Evolutionary conservation across 2,888 invertebrate species (phyloP), one percentile per base, ranked within the genome.

Genomic region (Vanessa cardui): DNA sequence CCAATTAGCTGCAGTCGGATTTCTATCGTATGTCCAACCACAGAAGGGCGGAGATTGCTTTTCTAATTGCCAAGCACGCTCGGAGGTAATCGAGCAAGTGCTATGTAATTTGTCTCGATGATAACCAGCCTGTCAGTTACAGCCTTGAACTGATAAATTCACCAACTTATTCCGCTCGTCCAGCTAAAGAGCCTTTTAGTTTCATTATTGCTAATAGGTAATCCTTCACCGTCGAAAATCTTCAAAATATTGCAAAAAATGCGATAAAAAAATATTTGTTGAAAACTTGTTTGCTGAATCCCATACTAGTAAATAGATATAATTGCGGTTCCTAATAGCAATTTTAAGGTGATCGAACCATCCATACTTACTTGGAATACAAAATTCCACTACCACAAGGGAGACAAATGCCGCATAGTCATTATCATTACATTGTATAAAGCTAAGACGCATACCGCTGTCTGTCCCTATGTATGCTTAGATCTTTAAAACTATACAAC

Each of bases 1-100:
- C 82, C 83, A 83, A 82, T 83, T 86, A 83, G 80, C 74, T 72
- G 77, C 77, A 79, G 81, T 81, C 80, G 77, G 74, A 74, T 71
- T 64, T 66, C 74, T 73, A 78, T 82, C 78, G 78, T 77, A 72
- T 77, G 80, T 78, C 76, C 77, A 72, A 56, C 56, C 56, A n/a
- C 56, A 47, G 76, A 74, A 76, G 70, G 74, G 81, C 82, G 85
- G 85, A 86, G 83, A 86, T 87, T 87, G 83, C 83, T 76, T 78
- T 80, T 81, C 83, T 83, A 83, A 85, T 85, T 83, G 76, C 70
- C 70, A 72, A 73, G 66, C 64, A 70, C 47, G 58, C 64, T 62
- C 45, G 49, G 64, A 66, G 64, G 64, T 67, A 67, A 66, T 66
- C 68, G 62, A 68, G 66, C 45, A 66, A 64, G 72, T 68, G 62